Evolutionary conservation across 2,888 invertebrate genomes (phyloP).

Genomic region (Palloptera scutellata): DNA sequence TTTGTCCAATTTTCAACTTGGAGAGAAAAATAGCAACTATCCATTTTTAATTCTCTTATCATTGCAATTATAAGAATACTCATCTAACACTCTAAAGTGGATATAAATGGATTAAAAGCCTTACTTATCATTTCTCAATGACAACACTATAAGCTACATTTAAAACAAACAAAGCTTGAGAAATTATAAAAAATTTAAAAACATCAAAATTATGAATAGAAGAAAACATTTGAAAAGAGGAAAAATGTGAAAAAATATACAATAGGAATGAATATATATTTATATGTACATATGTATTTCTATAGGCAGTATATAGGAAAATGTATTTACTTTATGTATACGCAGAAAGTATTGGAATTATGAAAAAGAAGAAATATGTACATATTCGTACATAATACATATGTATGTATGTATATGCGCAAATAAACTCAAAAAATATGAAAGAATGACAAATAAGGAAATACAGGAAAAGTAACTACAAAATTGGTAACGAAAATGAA

Average conservation of each 20-base stretch:
- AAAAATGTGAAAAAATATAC: not conserved
- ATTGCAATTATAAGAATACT: not conserved
- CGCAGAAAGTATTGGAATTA: constrained; percentile 29
- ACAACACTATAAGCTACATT: not conserved
- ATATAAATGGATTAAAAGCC: not conserved
- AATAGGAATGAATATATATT: not conserved
- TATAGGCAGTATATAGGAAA: not conserved
- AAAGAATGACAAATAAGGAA: not conserved
- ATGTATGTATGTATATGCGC: too few species aligned
- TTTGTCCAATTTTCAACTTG: too few species aligned
- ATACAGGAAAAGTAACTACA: not conserved
- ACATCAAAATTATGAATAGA: not conserved
- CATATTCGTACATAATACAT: not conserved
- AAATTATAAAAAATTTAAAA: not conserved
- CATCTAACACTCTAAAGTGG: too few species aligned
- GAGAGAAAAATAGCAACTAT: too few species aligned
- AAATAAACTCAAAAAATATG: not conserved
- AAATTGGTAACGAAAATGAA: not conserved
- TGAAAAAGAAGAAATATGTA: constrained; percentile 6
- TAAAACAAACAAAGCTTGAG: too few species aligned
- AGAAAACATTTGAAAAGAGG: not conserved
- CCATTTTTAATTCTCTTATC: too few species aligned
- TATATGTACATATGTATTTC: not conserved
- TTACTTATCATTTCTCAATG: not conserved
- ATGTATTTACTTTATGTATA: constrained; percentile 22